phyloP scores from a whole-genome alignment of 2,113 vertebrate genomes.

The Ibidorhyncha struthersii region DNA sequence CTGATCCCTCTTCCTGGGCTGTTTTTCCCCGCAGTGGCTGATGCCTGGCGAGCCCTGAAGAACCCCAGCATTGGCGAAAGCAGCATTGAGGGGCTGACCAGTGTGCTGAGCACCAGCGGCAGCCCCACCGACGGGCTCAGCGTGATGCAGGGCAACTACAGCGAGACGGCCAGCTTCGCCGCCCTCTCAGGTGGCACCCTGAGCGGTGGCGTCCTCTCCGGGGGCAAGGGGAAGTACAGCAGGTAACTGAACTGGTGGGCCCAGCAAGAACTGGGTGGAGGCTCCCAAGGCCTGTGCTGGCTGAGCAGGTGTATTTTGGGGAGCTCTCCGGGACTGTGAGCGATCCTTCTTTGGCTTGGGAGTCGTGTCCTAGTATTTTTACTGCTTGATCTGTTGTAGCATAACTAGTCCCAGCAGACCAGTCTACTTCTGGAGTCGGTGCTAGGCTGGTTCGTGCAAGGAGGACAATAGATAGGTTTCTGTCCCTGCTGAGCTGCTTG shows the following conservation, averaged over 20 bases:
- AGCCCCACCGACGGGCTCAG: slow-evolving; percentile 87
- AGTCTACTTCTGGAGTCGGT: not conserved
- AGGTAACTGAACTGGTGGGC: slow-evolving; percentile 75
- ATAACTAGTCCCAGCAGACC: not conserved
- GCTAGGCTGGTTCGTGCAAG: not conserved
- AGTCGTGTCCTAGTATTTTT: not conserved
- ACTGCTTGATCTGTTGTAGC: not conserved
- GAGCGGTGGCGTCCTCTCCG: slow-evolving; percentile 80
- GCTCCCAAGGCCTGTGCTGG: not conserved
- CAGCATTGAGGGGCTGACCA: slow-evolving; percentile 93
- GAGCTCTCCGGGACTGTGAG: not conserved
- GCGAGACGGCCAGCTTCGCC: slow-evolving; percentile 91
- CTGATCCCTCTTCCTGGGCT: not conserved
- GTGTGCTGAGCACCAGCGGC: slow-evolving; percentile 94
- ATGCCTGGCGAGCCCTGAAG: slow-evolving; percentile 97
- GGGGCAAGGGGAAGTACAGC: slow-evolving; percentile 89
- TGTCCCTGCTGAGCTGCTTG: not conserved
- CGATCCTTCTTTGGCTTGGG: not conserved
- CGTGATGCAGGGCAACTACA: slow-evolving; percentile 87
- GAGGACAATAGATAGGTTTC: not conserved
- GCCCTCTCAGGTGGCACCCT: slow-evolving; percentile 90
- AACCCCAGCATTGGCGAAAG: slow-evolving; percentile 96
- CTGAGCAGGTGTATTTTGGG: not conserved
- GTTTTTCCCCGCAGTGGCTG: slow-evolving; percentile 82
- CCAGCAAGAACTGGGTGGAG: not conserved